Base-by-base conservation (phyloP, 2,888 invertebrate species). In the Nymphalis urticae region DNA sequence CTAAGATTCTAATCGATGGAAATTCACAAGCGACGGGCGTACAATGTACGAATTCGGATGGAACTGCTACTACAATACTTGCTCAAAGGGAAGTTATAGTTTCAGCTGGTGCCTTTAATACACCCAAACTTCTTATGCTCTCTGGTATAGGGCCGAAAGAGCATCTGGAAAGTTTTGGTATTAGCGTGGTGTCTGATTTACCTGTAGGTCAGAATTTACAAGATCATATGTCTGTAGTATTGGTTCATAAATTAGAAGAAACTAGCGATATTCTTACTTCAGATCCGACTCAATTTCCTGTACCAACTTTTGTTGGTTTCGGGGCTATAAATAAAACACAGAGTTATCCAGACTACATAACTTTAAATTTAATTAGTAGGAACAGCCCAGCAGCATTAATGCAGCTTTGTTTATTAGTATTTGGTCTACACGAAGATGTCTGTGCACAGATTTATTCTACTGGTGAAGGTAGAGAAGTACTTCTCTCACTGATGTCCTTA, bases 321-420 rank as follows among this genome's bases (percentile, higher is more conserved):
- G 53, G 95, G 94, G 8, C 95, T 94, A 36, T 90, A 94, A 67
- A 95, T 94, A 76, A 93, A 93, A 66, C 82, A 68, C 91, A 93
- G 10, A 82, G 87, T 56, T 79, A 89, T 16, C 85, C 92, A 66
- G 84, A 89, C 68, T 91, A 88, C 76, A 76, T 81, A 68, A 73
- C 76, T 1, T 54, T 82, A 9, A 73, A 69, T 62, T 70, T 78
- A 4, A 19, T 81, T 0, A 48, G 63, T 2, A 72, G 53, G 72
- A 70, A 76, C 36, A 73, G 75, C 21, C 75, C 80, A 7, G 61
- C 69, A 13, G 72, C 60, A 8, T 21, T 64, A 0, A 48, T 76
- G 5, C 64, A 71, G 21, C 68, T 71, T 32, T 80, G 79, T 68
- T 64, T 79, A 0, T 72, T 75, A 9, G 75, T 72, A n/a, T 79